These are phyloP conservation scores for Paedocypris sp. DNA, from an alignment of 2,113 vertebrate genomes.

Conservation along the genomic window DNA sequence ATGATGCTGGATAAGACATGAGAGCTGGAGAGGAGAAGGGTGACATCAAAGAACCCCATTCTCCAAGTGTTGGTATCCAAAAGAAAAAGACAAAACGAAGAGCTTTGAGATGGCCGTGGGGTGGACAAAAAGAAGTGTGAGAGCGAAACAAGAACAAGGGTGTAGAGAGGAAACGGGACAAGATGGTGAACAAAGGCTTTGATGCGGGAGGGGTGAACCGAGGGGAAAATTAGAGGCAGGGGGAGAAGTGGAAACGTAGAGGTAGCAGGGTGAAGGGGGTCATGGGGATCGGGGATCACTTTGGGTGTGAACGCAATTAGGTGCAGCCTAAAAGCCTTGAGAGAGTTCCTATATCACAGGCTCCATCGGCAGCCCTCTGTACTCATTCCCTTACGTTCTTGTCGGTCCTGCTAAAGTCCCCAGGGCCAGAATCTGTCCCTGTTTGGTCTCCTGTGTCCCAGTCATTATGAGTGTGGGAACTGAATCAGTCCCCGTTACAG, in stretches of 20 bases:
- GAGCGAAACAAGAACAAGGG: conserved; percentile 12
- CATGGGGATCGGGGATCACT: conserved; percentile 48
- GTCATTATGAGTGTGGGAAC: conserved; percentile 77
- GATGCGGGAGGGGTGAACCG: conserved; percentile 31
- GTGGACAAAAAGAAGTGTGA: conserved; percentile 25
- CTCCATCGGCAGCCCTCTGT: conserved; percentile 43
- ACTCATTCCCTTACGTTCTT: conserved; percentile 14
- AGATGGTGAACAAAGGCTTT: conserved; percentile 47
- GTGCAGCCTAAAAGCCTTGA: conserved; percentile 48
- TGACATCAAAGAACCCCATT: conserved; percentile 32
- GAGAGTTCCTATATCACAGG: conserved; percentile 60
- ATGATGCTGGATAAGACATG: conserved; percentile 29
- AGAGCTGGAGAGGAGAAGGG: conserved; percentile 6
- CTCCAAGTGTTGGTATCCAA: conserved; percentile 33
- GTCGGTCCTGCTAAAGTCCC: conserved; percentile 53
- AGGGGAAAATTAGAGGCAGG: conserved; percentile 34
- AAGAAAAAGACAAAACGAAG: conserved; percentile 31
- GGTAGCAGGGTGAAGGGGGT: conserved; percentile 23
- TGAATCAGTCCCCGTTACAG: conserved; percentile 54
- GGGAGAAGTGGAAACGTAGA: conserved; percentile 14
- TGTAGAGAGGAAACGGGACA: conserved; percentile 49
- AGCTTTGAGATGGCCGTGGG: conserved; percentile 33
- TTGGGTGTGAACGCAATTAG: conserved; percentile 52
- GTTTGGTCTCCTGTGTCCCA: conserved; percentile 74
- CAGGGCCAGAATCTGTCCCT: conserved; percentile 55